Percentiles rank a stretch among this genome's conserved stretches.
phyloP scores from a whole-genome alignment of 2,888 invertebrate species.

The Erebia ligea region DNA sequence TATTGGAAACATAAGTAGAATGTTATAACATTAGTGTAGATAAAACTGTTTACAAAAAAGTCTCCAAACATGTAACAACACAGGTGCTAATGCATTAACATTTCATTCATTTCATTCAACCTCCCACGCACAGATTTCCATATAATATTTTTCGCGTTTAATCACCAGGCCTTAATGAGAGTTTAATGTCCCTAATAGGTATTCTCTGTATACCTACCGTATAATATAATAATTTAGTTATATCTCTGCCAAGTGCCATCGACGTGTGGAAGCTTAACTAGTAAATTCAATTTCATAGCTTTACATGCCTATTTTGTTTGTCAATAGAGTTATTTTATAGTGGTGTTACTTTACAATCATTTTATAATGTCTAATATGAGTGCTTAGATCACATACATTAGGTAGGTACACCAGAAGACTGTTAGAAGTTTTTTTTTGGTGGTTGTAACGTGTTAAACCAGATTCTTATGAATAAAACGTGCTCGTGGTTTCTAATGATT shows the following conservation, averaged over 20 bases:
- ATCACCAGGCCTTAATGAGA: slow-evolving; percentile 25
- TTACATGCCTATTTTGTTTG: background rate
- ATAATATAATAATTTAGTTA: slow-evolving; percentile 1
- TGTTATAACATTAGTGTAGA: no score
- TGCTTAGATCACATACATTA: no score
- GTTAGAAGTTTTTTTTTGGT: no score
- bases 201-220: background rate
- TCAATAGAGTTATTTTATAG: no score
- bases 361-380: no score
- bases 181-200: slow-evolving; percentile 18
- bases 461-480: no score
- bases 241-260: slow-evolving; percentile 16
- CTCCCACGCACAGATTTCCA: background rate
- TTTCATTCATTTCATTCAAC: no score
- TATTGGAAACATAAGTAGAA: no score
- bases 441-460: no score
- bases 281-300: background rate
- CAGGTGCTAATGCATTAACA: background rate
- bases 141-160: slow-evolving; percentile 11
- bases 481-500: no score
- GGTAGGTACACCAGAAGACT: no score
- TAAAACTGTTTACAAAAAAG: background rate
- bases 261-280: slow-evolving; percentile 17
- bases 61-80: background rate
- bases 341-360: no score